Conservation (phyloP, 2,888 invertebrate species). For the Eupeodes luniger region DNA sequence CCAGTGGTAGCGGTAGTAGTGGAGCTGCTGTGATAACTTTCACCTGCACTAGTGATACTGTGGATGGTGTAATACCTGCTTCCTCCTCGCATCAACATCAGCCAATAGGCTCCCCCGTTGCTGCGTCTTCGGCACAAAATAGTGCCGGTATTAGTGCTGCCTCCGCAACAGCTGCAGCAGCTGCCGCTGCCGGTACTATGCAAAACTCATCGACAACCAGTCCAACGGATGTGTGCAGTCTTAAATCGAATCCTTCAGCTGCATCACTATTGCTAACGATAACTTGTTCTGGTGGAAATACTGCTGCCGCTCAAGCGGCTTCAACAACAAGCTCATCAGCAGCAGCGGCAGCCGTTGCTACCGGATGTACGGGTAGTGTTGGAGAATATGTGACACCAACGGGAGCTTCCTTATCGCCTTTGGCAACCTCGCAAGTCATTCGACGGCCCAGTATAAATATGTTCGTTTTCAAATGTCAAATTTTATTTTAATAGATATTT, state of each 20-base stretch:
- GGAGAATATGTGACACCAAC: conserved; percentile 77
- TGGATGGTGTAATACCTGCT: conserved; percentile 74
- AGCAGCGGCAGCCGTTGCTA: not conserved
- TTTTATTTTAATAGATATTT: conserved; percentile 3
- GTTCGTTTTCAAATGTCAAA: conserved; percentile 80
- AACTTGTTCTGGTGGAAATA: conserved; percentile 80
- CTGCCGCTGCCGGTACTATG: conserved; percentile 78
- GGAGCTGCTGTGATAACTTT: conserved; percentile 82
- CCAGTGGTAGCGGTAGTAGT: conserved; percentile 82
- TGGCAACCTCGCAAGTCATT: conserved; percentile 83
- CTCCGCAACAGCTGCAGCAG: conserved; percentile 71
- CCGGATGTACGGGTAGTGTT: conserved; percentile 76
- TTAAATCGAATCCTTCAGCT: conserved; percentile 83
- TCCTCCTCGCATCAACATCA: conserved; percentile 16
- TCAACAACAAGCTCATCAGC: conserved; percentile 58
- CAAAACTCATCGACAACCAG: conserved; percentile 82
- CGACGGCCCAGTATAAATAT: conserved; percentile 84
- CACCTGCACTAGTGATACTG: conserved; percentile 80
- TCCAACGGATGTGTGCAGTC: conserved; percentile 83
- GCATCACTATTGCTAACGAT: conserved; percentile 81
- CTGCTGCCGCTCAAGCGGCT: conserved; percentile 53
- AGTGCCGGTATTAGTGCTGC: conserved; percentile 75
- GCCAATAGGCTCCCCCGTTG: conserved; percentile 68
- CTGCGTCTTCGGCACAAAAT: conserved; percentile 69
- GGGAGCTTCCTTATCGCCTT: conserved; percentile 82